These are phyloP conservation scores for Caranx melampygus DNA, from an alignment of 2,113 vertebrate genomes.

Conservation along the genomic window DNA sequence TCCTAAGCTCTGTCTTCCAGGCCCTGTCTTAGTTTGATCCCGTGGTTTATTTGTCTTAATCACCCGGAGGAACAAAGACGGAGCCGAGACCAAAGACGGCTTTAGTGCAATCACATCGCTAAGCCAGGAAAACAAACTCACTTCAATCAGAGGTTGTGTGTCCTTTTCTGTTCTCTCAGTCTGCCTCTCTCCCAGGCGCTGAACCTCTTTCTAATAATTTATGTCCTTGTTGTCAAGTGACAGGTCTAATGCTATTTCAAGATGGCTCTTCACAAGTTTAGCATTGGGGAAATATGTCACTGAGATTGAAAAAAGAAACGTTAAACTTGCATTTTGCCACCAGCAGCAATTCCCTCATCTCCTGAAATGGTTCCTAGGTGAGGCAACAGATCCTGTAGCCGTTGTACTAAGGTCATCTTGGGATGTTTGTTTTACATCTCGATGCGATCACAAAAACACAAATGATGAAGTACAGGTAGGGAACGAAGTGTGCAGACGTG, in stretches of 20 bases:
- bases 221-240: constrained; percentile 11
- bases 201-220: constrained; percentile 8
- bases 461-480: constrained; percentile 28
- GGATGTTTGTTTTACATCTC: constrained; percentile 10
- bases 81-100: constrained; percentile 45
- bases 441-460: constrained; percentile 22
- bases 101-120: constrained; percentile 59
- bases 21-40: constrained; percentile 51
- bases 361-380: not conserved
- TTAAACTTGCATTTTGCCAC: not conserved
- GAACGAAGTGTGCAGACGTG: not conserved
- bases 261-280: not conserved
- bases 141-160: constrained; percentile 50
- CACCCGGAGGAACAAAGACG: constrained; percentile 55
- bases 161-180: constrained; percentile 31
- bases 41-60: constrained; percentile 71
- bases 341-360: not conserved
- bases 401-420: constrained; percentile 1
- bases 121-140: constrained; percentile 66
- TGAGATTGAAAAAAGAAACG: constrained; percentile 26
- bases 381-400: not conserved
- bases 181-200: not conserved
- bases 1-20: constrained; percentile 42
- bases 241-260: constrained; percentile 34
- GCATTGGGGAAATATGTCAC: constrained; percentile 5